Evolutionary conservation across 2,888 invertebrate species (phyloP), one percentile per base, ranked within the genome.

Genomic region (Philopedon plagiatum): DNA sequence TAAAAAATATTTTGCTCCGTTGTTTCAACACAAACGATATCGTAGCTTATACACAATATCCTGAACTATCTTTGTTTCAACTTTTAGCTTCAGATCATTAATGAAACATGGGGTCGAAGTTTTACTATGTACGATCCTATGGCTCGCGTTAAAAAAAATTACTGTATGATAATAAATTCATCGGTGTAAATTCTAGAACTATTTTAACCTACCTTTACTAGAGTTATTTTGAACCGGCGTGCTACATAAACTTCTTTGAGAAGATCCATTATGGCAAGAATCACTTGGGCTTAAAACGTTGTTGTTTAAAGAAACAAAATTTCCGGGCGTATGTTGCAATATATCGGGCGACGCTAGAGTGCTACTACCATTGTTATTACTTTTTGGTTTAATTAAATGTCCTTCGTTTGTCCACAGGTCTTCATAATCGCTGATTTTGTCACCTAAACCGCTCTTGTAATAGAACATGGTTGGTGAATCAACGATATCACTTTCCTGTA

Each of bases 391-490:
- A n/a, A 91, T 90, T 13, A 75, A 34, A 75, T 93, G 91, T 19
- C 71, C 73, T 23, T 75, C 73, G 65, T 81, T 83, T 15, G 82
- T 81, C 97, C 97, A 97, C 78, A 97, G 92, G 83, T 97, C 97
- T 86, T 97, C 97, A 83, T 97, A 97, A 85, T 97, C 97, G 79
- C 96, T 96, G 51, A 94, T 92, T 87, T 97, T 97, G 83, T 97
- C 97, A 74, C 94, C 93, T 32, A 97, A 88, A 0, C 94, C 93
- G 85, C 96, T 96, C 79, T 94, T 89, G 83, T 94, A 96, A 82
- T 96, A 96, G 54, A 92, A 95, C 61, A 92, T 89, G 74, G 91
- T 91, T 32, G 93, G 93, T 63, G 94, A 94, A 84, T 95, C 95
- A 76, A 95, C 86, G 73, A 95, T 94, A 82, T 95, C 94, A 15